These are phyloP conservation scores for Heteropelma amictum DNA, from an alignment of 2,888 invertebrate genomes.

Conservation along the genomic window DNA sequence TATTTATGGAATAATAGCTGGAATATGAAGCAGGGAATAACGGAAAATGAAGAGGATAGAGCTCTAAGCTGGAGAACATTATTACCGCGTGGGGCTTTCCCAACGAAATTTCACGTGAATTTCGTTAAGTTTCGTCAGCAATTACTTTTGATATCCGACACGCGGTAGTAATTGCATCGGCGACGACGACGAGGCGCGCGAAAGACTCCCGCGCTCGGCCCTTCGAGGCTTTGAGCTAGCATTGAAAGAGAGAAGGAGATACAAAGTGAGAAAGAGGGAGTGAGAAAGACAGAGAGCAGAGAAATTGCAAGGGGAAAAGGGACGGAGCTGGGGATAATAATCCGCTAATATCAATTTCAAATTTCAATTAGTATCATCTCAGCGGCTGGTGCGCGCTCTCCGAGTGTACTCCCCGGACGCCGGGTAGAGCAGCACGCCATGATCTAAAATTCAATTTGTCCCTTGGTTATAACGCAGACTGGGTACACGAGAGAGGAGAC, in stretches of 20 bases:
- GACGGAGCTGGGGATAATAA: conserved; percentile 72
- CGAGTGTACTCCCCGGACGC: conserved; percentile 65
- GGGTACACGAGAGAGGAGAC: conserved; percentile 34
- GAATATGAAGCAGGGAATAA: too few species aligned
- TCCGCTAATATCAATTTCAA: conserved; percentile 79
- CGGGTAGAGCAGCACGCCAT: conserved; percentile 74
- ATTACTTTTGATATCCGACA: conserved; percentile 77
- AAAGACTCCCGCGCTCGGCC: conserved; percentile 16
- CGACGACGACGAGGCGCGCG: too few species aligned
- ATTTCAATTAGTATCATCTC: conserved; percentile 78
- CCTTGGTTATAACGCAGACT: conserved; percentile 64
- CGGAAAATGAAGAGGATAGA: conserved; percentile 1
- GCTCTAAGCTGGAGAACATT: background rate
- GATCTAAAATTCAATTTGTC: conserved; percentile 78
- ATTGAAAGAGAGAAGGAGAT: conserved; percentile 11
- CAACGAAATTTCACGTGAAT: conserved; percentile 65
- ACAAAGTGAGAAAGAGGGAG: conserved; percentile 29
- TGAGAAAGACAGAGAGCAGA: conserved; percentile 15
- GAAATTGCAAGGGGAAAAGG: conserved; percentile 43
- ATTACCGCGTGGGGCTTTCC: conserved; percentile 5
- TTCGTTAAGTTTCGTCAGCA: conserved; percentile 76
- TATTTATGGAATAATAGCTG: too few species aligned
- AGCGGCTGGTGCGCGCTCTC: conserved; percentile 65
- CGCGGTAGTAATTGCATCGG: conserved; percentile 74
- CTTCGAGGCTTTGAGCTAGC: conserved; percentile 33